Percentiles rank a stretch among this genome's conserved stretches.
Conservation (phyloP, 1,140 invertebrate species). For the Hypothenemus hampei region DNA sequence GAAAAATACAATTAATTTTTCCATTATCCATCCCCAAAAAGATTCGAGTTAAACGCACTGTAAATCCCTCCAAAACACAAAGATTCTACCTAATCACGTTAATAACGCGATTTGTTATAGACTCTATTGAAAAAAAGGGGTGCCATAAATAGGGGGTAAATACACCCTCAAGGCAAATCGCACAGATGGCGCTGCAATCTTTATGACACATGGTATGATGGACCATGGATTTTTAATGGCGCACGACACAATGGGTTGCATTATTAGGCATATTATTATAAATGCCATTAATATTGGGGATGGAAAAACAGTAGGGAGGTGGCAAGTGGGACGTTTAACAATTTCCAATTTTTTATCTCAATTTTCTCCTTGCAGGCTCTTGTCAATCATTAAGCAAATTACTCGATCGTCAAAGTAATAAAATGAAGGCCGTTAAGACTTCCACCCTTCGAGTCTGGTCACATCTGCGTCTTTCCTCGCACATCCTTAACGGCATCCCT, state of each 20-base stretch:
- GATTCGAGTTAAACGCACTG: slow-evolving; percentile 20
- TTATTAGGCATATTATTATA: slow-evolving; percentile 20
- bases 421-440: slow-evolving; percentile 20
- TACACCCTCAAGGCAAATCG: slow-evolving; percentile 18
- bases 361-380: background rate
- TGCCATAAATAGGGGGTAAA: slow-evolving; percentile 19
- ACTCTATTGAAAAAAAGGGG: slow-evolving; percentile 14
- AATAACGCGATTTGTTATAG: slow-evolving; percentile 21
- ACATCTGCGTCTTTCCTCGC: slow-evolving; percentile 21
- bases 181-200: slow-evolving; percentile 16
- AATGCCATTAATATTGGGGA: slow-evolving; percentile 13
- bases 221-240: slow-evolving; percentile 22
- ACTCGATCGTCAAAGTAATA: slow-evolving; percentile 19
- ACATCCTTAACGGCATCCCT: slow-evolving; percentile 18
- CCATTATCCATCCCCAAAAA: slow-evolving; percentile 14
- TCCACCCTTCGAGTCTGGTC: slow-evolving; percentile 21
- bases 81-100: slow-evolving; percentile 22
- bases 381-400: slow-evolving; percentile 23
- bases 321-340: too few species aligned
- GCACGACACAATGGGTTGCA: slow-evolving; percentile 12
- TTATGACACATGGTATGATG: slow-evolving; percentile 21
- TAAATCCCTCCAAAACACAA: slow-evolving; percentile 15
- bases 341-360: too few species aligned
- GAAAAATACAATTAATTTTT: slow-evolving; percentile 9
- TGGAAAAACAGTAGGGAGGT: too few species aligned